Conservation (phyloP, 2,113 vertebrate genomes). For the Prionailurus bengalensis region DNA sequence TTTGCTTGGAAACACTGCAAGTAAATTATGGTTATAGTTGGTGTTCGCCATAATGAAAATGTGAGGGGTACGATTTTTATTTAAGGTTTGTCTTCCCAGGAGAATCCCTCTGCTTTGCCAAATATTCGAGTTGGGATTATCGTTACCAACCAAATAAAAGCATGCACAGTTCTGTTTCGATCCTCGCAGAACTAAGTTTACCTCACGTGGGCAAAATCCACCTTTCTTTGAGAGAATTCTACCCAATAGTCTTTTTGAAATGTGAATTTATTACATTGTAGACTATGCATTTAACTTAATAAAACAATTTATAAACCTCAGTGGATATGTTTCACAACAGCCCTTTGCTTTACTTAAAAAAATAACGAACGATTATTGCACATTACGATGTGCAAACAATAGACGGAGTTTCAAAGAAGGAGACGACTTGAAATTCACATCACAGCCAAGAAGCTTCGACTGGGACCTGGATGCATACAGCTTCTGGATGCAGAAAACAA, state of each 20-base stretch:
- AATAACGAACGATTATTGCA: constrained; percentile 36
- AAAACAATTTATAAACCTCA: constrained; percentile 33
- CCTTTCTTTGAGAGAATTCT: constrained; percentile 54
- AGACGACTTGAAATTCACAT: background rate
- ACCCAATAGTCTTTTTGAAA: constrained; percentile 46
- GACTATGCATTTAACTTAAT: constrained; percentile 50
- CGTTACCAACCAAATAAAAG: constrained; percentile 50
- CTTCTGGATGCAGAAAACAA: background rate
- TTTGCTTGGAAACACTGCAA: constrained; percentile 47
- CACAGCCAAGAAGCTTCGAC: background rate
- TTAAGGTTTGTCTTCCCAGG: background rate
- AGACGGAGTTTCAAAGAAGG: background rate
- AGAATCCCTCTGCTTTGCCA: background rate
- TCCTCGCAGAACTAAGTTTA: constrained; percentile 26
- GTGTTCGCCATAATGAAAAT: constrained; percentile 40
- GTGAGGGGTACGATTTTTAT: constrained; percentile 42
- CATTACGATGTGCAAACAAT: background rate
- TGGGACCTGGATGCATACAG: background rate
- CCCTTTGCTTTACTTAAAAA: constrained; percentile 51
- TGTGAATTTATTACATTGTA: constrained; percentile 42
- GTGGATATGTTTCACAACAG: constrained; percentile 49
- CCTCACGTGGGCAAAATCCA: background rate
- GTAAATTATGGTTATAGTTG: background rate
- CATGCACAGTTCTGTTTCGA: background rate
- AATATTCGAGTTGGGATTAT: background rate